A percentile compares a stretch with the other conserved stretches of the same genome.
Conservation (phyloP, 2,113 vertebrate genomes). For the Scomber scombrus region DNA sequence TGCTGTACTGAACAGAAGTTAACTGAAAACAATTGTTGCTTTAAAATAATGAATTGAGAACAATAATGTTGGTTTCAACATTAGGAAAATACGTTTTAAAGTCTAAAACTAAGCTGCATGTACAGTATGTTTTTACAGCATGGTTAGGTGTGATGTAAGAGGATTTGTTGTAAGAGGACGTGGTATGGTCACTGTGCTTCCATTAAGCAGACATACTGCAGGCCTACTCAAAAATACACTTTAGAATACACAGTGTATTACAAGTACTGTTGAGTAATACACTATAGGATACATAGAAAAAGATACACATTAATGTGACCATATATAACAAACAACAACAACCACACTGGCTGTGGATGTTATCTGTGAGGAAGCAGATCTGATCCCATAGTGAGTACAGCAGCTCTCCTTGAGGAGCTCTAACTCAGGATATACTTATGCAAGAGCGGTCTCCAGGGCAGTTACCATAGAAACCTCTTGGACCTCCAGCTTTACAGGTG, state of each 20-base stretch:
- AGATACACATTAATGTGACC: not conserved
- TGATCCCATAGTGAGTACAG: constrained; percentile 18
- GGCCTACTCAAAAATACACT: not conserved
- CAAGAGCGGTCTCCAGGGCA: constrained; percentile 78
- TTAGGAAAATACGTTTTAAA: no score
- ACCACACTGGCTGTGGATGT: not conserved
- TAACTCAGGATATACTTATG: constrained; percentile 72
- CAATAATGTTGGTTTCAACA: no score
- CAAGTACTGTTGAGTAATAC: not conserved
- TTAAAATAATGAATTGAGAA: no score
- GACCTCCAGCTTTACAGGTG: constrained; percentile 74
- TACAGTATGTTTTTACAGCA: no score
- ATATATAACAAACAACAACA: not conserved
- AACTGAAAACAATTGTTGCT: no score
- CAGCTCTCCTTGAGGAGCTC: constrained; percentile 72
- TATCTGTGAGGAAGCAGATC: not conserved
- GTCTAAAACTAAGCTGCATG: no score
- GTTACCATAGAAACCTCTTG: constrained; percentile 86
- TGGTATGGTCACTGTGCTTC: no score
- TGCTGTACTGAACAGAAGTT: no score
- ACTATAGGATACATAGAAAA: not conserved
- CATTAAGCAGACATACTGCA: no score
- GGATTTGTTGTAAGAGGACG: no score
- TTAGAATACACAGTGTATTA: not conserved
- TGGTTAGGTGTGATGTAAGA: no score